phyloP scores from a whole-genome alignment of 2,113 vertebrate genomes.

The Reinhardtius hippoglossoides region DNA sequence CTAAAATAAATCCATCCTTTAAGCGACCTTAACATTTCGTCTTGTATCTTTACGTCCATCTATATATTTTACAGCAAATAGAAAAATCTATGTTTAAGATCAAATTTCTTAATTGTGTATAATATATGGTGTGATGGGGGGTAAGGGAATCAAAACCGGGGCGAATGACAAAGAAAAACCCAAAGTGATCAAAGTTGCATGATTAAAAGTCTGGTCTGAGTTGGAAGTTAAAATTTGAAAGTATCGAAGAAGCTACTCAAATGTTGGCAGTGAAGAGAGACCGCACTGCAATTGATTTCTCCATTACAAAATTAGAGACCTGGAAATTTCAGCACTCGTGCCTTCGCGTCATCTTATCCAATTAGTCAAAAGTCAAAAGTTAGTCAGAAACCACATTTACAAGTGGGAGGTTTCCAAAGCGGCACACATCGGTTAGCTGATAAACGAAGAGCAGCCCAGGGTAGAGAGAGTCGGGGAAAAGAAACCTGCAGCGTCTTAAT shows the following conservation, averaged over 20 bases:
- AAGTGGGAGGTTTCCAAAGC: not conserved
- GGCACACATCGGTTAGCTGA: slow-evolving; percentile 35
- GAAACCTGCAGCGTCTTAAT: slow-evolving; percentile 64
- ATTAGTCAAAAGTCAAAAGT: not conserved
- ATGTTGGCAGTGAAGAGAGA: not conserved
- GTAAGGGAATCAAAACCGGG: too few relatives aligned
- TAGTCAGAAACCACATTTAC: slow-evolving; percentile 14
- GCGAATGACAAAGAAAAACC: too few relatives aligned
- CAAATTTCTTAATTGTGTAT: too few relatives aligned
- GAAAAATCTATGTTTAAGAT: too few relatives aligned
- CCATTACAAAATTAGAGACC: not conserved
- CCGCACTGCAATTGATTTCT: not conserved
- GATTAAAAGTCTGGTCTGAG: not conserved
- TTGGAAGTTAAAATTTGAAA: not conserved
- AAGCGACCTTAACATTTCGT: too few relatives aligned
- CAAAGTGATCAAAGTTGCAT: too few relatives aligned
- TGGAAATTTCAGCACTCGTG: not conserved
- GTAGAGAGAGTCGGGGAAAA: slow-evolving; percentile 13
- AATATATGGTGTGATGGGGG: too few relatives aligned
- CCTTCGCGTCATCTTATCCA: slow-evolving; percentile 4
- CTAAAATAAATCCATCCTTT: too few relatives aligned
- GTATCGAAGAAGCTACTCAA: not conserved
- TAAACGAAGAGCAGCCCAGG: slow-evolving; percentile 47
- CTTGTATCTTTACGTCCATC: too few relatives aligned
- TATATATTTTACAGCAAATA: too few relatives aligned